A percentile compares a stretch with the other conserved stretches of the same genome.
Conservation (phyloP, 2,888 invertebrate genomes). For the Caenorhabditis sp. region DNA sequence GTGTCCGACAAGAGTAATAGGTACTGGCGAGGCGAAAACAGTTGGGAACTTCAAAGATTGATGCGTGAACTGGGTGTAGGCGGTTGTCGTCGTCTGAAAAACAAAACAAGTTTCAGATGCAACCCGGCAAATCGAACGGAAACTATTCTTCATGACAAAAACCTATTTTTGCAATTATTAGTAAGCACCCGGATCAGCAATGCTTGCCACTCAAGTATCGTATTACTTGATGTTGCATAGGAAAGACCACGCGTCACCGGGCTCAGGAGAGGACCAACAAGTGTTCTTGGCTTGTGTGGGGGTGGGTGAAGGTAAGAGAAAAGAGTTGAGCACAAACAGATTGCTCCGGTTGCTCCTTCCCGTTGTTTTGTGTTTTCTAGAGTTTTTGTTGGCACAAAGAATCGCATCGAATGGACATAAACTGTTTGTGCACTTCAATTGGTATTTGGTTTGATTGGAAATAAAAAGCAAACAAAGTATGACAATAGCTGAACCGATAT, state of each 20-base stretch:
- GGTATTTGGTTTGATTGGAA: too few species aligned
- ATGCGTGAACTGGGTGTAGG: conserved; percentile 77
- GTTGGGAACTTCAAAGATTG: conserved; percentile 75
- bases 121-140: too few species aligned
- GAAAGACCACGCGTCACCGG: conserved; percentile 18
- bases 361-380: not conserved
- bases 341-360: not conserved
- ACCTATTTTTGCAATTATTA: too few species aligned
- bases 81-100: conserved; percentile 66
- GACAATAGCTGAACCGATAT: too few species aligned
- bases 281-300: conserved; percentile 46
- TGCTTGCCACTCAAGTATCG: conserved; percentile 19
- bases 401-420: too few species aligned
- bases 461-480: too few species aligned
- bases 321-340: conserved; percentile 27
- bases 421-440: too few species aligned
- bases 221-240: conserved; percentile 42
- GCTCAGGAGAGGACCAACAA: conserved; percentile 20
- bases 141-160: too few species aligned
- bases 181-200: not conserved
- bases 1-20: conserved; percentile 78
- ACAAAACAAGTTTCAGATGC: not conserved
- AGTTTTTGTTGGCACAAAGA: too few species aligned
- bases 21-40: conserved; percentile 77
- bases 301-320: conserved; percentile 23